A percentile compares a stretch with the other conserved stretches of the same genome.
Conservation (phyloP, 2,113 vertebrate species). For the Malurus cyaneus region DNA sequence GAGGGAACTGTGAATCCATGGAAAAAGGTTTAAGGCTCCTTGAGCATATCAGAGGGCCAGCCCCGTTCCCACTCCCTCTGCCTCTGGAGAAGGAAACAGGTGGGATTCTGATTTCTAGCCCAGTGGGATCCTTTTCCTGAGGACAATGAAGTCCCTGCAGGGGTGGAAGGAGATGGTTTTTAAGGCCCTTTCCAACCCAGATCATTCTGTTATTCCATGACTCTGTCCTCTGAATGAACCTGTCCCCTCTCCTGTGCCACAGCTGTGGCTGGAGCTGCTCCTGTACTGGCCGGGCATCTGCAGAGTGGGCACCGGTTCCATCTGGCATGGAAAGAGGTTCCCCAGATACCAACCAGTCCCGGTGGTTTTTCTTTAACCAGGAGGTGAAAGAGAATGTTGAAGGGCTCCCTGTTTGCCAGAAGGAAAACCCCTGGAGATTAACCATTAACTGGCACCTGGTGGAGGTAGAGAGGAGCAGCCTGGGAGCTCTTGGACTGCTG, state of each 20-base stretch:
- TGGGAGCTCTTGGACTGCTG: background rate
- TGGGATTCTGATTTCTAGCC: background rate
- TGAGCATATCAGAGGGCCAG: background rate
- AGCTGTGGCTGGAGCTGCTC: background rate
- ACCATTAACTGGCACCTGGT: background rate
- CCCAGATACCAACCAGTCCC: background rate
- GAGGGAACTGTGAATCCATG: background rate
- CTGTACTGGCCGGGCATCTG: fast-evolving
- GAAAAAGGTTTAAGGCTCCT: background rate
- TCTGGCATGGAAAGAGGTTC: background rate
- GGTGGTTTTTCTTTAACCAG: constrained; percentile 25
- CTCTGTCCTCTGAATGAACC: background rate
- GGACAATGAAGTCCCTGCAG: background rate
- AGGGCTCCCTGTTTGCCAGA: background rate
- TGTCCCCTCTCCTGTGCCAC: fast-evolving
- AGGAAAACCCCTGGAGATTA: constrained; percentile 23
- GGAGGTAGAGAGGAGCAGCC: background rate
- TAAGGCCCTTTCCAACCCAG: background rate
- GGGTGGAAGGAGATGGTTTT: background rate
- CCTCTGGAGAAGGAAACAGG: background rate
- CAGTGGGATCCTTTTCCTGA: background rate
- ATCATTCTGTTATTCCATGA: background rate
- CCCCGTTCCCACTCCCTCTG: background rate
- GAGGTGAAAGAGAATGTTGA: constrained; percentile 1
- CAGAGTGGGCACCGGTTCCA: background rate